These are phyloP conservation scores for Eueremaeus valkanovi DNA, from an alignment of 2,888 invertebrate species.

Conservation along the genomic window DNA sequence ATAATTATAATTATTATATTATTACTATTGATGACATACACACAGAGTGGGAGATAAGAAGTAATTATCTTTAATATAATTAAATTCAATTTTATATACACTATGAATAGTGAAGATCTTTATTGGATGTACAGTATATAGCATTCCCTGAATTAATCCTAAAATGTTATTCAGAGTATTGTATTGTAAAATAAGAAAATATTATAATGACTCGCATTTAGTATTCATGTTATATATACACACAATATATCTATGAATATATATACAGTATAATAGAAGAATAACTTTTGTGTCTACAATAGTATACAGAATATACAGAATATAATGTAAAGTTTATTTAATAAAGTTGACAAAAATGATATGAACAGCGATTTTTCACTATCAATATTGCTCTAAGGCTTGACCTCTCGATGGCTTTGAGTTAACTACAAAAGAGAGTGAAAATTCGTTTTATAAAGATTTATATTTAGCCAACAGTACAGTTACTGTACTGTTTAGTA, in stretches of 20 bases:
- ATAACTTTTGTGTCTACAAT: slow-evolving; percentile 11
- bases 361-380: slow-evolving; percentile 25
- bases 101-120: neutral
- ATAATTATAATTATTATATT: slow-evolving; percentile 14
- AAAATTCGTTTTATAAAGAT: neutral
- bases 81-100: slow-evolving; percentile 16
- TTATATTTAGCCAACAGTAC: neutral
- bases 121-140: too few species aligned
- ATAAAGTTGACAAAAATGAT: slow-evolving; percentile 29
- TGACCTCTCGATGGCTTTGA: slow-evolving; percentile 24
- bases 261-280: slow-evolving; percentile 24
- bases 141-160: neutral
- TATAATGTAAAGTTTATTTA: slow-evolving; percentile 30
- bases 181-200: neutral
- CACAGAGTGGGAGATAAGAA: neutral
- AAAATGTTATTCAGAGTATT: too few species aligned
- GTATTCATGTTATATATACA: slow-evolving; percentile 15
- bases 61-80: neutral
- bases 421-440: slow-evolving; percentile 15
- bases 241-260: too few species aligned
- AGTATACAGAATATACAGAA: neutral
- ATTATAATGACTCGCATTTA: neutral
- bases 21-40: neutral
- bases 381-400: slow-evolving; percentile 23
- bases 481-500: neutral